Percentiles rank a stretch among this genome's conserved stretches.
Conservation (phyloP, 2,113 vertebrate genomes). For the Pedetes capensis region DNA sequence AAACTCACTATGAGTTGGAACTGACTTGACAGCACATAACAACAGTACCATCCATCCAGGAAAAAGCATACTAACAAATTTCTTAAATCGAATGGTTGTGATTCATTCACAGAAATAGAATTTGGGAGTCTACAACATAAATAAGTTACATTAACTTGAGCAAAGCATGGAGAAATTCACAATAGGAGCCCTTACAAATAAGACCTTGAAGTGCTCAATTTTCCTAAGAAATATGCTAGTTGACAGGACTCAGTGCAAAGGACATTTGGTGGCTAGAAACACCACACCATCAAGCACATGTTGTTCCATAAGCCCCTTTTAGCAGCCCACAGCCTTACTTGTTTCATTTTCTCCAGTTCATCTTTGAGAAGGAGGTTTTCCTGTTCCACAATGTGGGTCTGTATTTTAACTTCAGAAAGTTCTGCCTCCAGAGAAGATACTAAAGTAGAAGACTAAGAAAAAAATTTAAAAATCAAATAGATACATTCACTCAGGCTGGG, state of each 20-base stretch:
- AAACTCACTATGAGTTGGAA: too few relatives aligned
- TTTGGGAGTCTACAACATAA: not conserved
- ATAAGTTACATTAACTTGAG: not conserved
- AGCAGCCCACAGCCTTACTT: conserved; percentile 65
- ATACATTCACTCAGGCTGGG: not conserved
- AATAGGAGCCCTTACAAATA: not conserved
- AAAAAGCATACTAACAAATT: not conserved
- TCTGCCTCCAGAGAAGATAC: conserved; percentile 89
- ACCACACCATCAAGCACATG: not conserved
- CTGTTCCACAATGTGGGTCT: conserved; percentile 84
- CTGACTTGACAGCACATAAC: too few relatives aligned
- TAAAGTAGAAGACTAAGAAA: conserved; percentile 78
- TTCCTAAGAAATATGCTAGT: not conserved
- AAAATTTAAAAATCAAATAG: not conserved
- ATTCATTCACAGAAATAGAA: not conserved
- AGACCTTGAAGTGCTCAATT: not conserved
- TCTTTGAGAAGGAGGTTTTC: conserved; percentile 87
- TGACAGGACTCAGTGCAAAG: not conserved
- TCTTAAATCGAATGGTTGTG: not conserved
- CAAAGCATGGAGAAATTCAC: not conserved
- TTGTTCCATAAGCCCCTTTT: accelerated
- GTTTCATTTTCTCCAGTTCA: conserved; percentile 84
- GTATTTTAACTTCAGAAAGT: conserved; percentile 86
- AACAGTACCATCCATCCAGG: not conserved
- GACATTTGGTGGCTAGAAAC: not conserved